Percentiles rank a stretch among this genome's conserved stretches.
These are phyloP conservation scores for Augochlorella aurata DNA, from an alignment of 2,888 invertebrate species.

Conservation along the genomic window DNA sequence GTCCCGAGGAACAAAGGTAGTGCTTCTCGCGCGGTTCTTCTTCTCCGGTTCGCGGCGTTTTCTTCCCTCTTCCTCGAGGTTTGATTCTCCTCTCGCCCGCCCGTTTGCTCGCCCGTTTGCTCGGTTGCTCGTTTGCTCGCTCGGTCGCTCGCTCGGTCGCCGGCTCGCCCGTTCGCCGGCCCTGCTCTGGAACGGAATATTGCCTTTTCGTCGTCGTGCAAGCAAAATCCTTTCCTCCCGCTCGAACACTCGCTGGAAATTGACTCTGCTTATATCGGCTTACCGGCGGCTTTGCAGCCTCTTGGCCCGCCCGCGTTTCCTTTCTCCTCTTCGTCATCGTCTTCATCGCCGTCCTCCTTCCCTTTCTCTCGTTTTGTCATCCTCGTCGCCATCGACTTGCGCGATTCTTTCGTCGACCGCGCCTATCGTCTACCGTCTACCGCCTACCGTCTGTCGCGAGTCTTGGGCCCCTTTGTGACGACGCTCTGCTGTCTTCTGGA, in stretches of 20 bases:
- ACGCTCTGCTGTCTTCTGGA: slow-evolving; percentile 18
- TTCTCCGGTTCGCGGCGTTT: slow-evolving; percentile 23
- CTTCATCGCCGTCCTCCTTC: slow-evolving; percentile 1
- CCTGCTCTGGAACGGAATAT: slow-evolving; percentile 63
- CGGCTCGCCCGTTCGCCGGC: slow-evolving; percentile 40
- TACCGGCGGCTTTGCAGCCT: slow-evolving; percentile 65
- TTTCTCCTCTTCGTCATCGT: slow-evolving; percentile 28
- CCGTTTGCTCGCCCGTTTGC: background rate
- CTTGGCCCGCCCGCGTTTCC: slow-evolving; percentile 50
- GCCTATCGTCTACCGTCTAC: slow-evolving; percentile 47
- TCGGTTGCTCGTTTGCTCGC: too few relatives aligned
- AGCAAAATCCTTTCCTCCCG: slow-evolving; percentile 70
- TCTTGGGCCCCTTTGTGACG: slow-evolving; percentile 36
- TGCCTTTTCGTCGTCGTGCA: slow-evolving; percentile 71
- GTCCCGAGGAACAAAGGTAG: slow-evolving; percentile 65
- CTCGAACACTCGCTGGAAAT: slow-evolving; percentile 70
- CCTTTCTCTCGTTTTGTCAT: background rate
- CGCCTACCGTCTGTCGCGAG: slow-evolving; percentile 62
- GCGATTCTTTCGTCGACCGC: slow-evolving; percentile 43
- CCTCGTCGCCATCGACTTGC: background rate
- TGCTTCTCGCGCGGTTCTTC: slow-evolving; percentile 36
- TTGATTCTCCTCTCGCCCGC: slow-evolving; percentile 4
- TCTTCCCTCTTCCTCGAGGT: slow-evolving; percentile 17
- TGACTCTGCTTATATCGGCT: slow-evolving; percentile 72
- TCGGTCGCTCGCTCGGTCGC: background rate